These are phyloP conservation scores for Planococcus citri DNA, from an alignment of 1,140 invertebrate genomes.

Conservation along the genomic window DNA sequence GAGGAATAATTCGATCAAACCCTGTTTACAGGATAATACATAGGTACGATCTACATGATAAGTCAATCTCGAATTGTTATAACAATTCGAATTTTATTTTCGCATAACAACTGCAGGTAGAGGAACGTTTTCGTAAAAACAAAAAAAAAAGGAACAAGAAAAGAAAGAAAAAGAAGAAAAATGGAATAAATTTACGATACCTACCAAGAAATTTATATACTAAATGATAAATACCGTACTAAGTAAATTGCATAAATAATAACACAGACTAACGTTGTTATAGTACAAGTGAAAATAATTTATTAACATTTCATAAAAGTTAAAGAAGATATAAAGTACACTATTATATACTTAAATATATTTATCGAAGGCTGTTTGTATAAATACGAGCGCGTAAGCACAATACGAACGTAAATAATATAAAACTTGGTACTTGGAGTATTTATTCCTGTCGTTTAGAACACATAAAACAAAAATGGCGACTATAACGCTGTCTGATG, in stretches of 20 bases:
- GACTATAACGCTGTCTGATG: conserved; percentile 19
- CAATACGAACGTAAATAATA: conserved; percentile 16
- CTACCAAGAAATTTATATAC: neutral
- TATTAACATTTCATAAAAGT: conserved; percentile 20
- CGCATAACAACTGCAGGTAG: too few relatives aligned
- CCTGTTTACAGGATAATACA: too few relatives aligned
- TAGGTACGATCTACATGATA: too few relatives aligned
- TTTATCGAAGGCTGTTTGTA: conserved; percentile 13
- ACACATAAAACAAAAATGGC: conserved; percentile 19
- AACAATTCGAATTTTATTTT: too few relatives aligned
- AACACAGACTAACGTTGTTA: conserved; percentile 4
- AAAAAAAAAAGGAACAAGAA: too few relatives aligned
- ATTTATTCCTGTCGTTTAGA: neutral
- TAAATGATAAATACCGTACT: neutral
- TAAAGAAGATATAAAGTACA: conserved; percentile 17
- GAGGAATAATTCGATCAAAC: too few relatives aligned
- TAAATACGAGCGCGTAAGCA: conserved; percentile 16
- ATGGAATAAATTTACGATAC: too few relatives aligned
- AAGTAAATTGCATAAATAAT: conserved; percentile 15
- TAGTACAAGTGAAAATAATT: conserved; percentile 13
- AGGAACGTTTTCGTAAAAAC: too few relatives aligned
- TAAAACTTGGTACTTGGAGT: conserved; percentile 11
- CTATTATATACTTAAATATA: conserved; percentile 15
- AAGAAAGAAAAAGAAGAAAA: too few relatives aligned
- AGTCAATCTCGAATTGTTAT: too few relatives aligned